Evolutionary conservation across 2,113 vertebrate genomes (phyloP).

Genomic region (Macroglossus sobrinus): DNA sequence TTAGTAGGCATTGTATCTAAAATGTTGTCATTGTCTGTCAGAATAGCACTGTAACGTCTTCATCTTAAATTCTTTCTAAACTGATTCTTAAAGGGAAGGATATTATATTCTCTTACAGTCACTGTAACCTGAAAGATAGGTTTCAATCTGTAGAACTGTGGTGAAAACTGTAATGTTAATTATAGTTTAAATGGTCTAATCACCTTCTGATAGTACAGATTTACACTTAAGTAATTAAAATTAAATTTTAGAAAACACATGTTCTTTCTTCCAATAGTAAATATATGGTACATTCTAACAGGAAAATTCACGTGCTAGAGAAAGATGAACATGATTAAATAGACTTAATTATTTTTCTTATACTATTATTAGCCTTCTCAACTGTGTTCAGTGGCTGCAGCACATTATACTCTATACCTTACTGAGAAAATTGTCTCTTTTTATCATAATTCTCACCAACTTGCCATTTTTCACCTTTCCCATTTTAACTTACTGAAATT

Average conservation of each 20-base stretch:
- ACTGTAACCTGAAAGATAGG: neutral
- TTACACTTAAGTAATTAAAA: neutral
- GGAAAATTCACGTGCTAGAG: neutral
- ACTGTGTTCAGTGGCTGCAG: accelerated
- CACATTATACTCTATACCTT: neutral
- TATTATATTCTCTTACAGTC: neutral
- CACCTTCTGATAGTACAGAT: neutral
- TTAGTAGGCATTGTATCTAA: neutral
- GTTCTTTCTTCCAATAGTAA: neutral
- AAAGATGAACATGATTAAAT: neutral
- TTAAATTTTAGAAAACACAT: neutral
- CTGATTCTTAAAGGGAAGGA: slow-evolving; percentile 8
- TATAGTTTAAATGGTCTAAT: neutral
- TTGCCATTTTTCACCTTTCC: neutral
- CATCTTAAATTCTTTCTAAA: slow-evolving; percentile 32
- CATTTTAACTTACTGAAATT: neutral
- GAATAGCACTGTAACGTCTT: neutral
- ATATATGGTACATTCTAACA: neutral
- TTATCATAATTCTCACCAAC: neutral
- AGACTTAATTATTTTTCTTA: neutral
- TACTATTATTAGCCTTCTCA: neutral
- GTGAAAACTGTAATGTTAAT: slow-evolving; percentile 25
- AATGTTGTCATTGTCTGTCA: neutral
- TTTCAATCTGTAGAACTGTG: neutral
- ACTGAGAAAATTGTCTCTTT: neutral